phyloP scores from a whole-genome alignment of 2,797 vertebrate genomes.

The Notolabrus celidotus region DNA sequence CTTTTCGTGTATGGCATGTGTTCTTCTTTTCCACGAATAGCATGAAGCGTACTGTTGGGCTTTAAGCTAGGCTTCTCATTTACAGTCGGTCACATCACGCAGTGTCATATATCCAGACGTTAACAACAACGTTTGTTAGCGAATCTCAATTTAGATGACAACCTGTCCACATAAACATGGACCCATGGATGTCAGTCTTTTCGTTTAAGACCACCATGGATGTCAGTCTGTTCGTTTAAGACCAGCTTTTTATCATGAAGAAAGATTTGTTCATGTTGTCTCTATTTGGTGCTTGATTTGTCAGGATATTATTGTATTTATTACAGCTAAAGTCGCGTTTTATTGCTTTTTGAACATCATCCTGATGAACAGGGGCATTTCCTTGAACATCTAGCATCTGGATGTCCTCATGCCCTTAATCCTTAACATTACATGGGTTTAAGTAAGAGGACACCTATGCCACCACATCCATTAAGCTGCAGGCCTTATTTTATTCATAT shows the following conservation, averaged over 20 bases:
- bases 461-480: too few relatives aligned
- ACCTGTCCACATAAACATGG: background rate
- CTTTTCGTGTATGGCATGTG: too few relatives aligned
- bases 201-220: too few relatives aligned
- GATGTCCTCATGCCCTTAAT: background rate
- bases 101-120: background rate
- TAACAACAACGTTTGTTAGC: constrained; percentile 11
- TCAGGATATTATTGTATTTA: background rate
- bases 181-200: background rate
- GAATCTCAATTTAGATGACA: constrained; percentile 5
- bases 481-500: constrained; percentile 2
- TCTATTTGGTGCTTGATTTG: background rate
- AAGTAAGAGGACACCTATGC: constrained; percentile 25
- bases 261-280: background rate
- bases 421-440: background rate
- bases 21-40: background rate
- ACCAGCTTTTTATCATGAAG: background rate
- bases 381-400: background rate
- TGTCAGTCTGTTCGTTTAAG: background rate
- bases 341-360: background rate
- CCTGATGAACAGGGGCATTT: too few relatives aligned
- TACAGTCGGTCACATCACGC: background rate
- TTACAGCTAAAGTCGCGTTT: background rate
- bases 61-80: background rate
- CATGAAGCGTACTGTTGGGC: background rate